Base-by-base conservation (phyloP, 2,888 invertebrate species). In the Athalia rosae region DNA sequence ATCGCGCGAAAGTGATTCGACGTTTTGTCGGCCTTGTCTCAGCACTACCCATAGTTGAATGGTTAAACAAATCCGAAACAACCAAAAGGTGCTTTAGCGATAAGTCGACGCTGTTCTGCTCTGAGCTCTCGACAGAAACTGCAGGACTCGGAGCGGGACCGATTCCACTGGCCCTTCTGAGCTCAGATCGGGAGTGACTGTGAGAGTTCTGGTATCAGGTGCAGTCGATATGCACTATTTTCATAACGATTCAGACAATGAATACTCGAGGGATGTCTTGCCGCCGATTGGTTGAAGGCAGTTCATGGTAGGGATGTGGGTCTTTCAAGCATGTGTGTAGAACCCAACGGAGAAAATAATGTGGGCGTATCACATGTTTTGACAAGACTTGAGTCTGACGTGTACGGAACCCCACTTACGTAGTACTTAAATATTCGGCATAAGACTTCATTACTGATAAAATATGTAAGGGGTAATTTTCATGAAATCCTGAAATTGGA, bases 1-100 rank as follows among this genome's bases (percentile, higher is more conserved):
- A 28, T 41, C n/a, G 0, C 28, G 62, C 43, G 9, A 43, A 8
- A n/a, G 28, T 62, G 3, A 5, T 4, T 62, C 11, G 28, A 62
- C 11, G 53, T 79, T 79, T 79, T 45, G 11, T 62, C 43, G 41
- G 5, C 4, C 11, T 43, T 15, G 43, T 5, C 62, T 62, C 9
- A 11, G 41, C 41, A 8, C 11, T 8, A 41, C 11, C 62, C 43
- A 62, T 62, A n/a, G n/a, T 43, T 62, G 41, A 62, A 7, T 41
- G 11, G 43, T 62, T 43, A 7, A 8, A 59, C 4, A 8, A 62
- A 11, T 62, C 9, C 9, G 62, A 43, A n/a, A 28, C 4, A 43
- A 43, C 43, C 8, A 62, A 43, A 6, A 43, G 43, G 28, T 28
- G 28, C 28, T 28, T 41, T 43, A 28, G 9, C 11, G 43, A 43